These are phyloP conservation scores for Epinephelus cyanopodus DNA, from an alignment of 2,113 vertebrate species.

Conservation along the genomic window DNA sequence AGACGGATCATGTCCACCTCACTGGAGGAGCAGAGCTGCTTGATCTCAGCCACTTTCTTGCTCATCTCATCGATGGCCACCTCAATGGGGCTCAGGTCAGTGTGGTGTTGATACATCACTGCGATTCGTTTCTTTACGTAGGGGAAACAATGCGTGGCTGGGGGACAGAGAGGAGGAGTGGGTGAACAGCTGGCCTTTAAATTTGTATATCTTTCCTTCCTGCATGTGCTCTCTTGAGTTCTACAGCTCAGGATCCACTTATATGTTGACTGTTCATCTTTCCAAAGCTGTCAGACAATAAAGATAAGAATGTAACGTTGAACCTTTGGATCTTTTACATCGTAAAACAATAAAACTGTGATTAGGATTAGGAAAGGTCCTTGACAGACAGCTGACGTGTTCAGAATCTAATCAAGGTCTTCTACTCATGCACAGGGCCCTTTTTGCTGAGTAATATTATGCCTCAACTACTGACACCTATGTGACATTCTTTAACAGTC, in stretches of 20 bases:
- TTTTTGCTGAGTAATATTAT: slow-evolving; percentile 28
- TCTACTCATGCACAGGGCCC: slow-evolving; percentile 17
- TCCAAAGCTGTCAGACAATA: slow-evolving; percentile 29
- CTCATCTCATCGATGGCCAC: slow-evolving; percentile 99
- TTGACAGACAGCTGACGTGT: slow-evolving; percentile 70
- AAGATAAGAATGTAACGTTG: slow-evolving; percentile 69
- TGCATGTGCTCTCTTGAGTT: slow-evolving; percentile 12
- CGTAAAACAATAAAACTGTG: slow-evolving; percentile 66
- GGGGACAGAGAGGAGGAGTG: background rate
- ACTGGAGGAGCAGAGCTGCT: slow-evolving; percentile 92
- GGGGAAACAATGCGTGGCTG: slow-evolving; percentile 97
- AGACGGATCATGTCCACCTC: slow-evolving; percentile 99
- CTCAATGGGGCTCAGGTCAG: slow-evolving; percentile 97
- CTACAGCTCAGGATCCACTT: slow-evolving; percentile 5
- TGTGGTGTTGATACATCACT: slow-evolving; percentile 98
- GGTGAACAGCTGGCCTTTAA: background rate
- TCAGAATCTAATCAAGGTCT: slow-evolving; percentile 73
- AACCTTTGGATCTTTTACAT: slow-evolving; percentile 70
- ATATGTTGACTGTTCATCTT: background rate
- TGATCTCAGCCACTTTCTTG: slow-evolving; percentile 94
- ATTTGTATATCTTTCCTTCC: background rate
- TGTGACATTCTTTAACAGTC: background rate
- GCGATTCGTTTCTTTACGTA: slow-evolving; percentile 98
- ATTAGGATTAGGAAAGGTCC: slow-evolving; percentile 50
- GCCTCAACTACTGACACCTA: background rate